A percentile compares a stretch with the other conserved stretches of the same genome.
Evolutionary conservation across 2,888 invertebrate species (phyloP).

Genomic region (Drosophila setosimentum): DNA sequence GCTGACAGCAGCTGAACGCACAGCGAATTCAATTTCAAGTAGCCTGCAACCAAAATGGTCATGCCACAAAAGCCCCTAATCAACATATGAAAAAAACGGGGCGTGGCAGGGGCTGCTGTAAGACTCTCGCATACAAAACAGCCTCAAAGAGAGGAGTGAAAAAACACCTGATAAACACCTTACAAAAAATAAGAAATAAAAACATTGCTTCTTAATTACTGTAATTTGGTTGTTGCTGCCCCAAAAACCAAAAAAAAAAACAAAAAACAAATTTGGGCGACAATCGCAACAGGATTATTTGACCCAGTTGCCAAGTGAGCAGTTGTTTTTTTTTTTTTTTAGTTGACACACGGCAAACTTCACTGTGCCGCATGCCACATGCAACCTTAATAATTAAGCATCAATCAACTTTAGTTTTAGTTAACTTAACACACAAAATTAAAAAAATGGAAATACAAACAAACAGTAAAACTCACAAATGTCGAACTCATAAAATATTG

Average conservation of each 20-base stretch:
- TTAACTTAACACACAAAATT: constrained; percentile 32
- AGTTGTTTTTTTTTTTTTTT: background rate
- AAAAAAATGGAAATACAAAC: constrained; percentile 25
- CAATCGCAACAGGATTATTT: constrained; percentile 63
- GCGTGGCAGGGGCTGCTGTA: constrained; percentile 44
- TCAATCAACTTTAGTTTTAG: constrained; percentile 52
- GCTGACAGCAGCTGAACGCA: constrained; percentile 39
- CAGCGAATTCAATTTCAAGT: constrained; percentile 65
- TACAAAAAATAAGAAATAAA: constrained; percentile 12
- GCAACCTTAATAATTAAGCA: constrained; percentile 73
- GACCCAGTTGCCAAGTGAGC: constrained; percentile 58
- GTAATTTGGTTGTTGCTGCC: constrained; percentile 54
- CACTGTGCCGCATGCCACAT: constrained; percentile 38
- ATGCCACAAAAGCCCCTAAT: constrained; percentile 45
- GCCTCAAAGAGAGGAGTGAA: constrained; percentile 12
- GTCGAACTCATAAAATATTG: constrained; percentile 47
- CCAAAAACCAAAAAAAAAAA: constrained; percentile 54
- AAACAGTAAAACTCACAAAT: constrained; percentile 38
- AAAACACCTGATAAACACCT: constrained; percentile 66
- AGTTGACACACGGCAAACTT: constrained; percentile 23
- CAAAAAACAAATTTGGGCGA: constrained; percentile 39
- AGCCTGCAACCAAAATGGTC: constrained; percentile 69
- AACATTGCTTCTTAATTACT: constrained; percentile 60
- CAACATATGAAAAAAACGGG: constrained; percentile 27
- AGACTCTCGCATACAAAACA: constrained; percentile 27